Conservation (phyloP, 2,888 invertebrate species). For the Mystacides longicornis region DNA sequence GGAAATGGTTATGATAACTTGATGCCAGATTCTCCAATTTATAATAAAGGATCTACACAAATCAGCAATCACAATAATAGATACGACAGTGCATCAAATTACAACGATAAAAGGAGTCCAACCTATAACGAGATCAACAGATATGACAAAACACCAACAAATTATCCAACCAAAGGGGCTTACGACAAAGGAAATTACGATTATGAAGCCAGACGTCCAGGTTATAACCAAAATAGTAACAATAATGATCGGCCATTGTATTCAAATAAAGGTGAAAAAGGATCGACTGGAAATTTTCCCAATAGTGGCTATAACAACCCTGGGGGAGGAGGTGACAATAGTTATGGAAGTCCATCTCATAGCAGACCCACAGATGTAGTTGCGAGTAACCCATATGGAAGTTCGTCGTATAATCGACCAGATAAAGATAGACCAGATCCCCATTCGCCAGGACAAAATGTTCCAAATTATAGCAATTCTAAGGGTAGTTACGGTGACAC, state of each 20-base stretch:
- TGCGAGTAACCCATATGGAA: not conserved
- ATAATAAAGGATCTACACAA: not conserved
- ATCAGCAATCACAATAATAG: not conserved
- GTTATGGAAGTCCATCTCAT: not conserved
- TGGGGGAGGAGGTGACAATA: too few relatives aligned
- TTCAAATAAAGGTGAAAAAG: constrained; percentile 1
- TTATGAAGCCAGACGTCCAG: not conserved
- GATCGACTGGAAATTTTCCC: not conserved
- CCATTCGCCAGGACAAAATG: constrained; percentile 4
- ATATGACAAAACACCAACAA: constrained; percentile 9
- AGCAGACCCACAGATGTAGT: not conserved
- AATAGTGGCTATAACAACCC: not conserved
- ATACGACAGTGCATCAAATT: not conserved
- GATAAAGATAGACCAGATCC: constrained; percentile 14
- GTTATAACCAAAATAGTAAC: not conserved
- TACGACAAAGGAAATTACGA: not conserved
- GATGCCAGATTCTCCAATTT: constrained; percentile 13
- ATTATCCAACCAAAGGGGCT: not conserved
- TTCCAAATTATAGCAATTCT: not conserved
- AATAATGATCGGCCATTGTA: constrained; percentile 4
- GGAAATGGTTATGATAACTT: constrained; percentile 25
- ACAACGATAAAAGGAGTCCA: constrained; percentile 9
- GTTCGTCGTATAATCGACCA: not conserved
- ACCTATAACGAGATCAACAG: constrained; percentile 16
- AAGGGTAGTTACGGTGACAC: not conserved